Evolutionary conservation across 1,140 invertebrate species (phyloP).

Genomic region (Stegodyphus dumicola): DNA sequence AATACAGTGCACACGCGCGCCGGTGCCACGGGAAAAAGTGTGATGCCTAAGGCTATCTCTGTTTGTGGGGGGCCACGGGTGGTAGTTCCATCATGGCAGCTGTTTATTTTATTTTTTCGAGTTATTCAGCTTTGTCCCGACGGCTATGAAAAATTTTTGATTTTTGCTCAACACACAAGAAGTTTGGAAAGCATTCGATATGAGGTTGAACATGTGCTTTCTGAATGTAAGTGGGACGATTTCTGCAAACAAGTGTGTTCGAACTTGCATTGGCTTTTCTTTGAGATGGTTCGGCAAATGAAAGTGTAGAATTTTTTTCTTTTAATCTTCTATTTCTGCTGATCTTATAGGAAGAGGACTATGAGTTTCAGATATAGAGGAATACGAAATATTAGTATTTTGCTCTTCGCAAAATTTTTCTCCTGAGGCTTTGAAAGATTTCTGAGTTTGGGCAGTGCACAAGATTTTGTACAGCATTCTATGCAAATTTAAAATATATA

Average conservation of each 20-base stretch:
- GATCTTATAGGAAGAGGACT: too few relatives aligned
- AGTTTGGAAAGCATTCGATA: slow-evolving; percentile 18
- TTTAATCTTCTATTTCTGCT: too few relatives aligned
- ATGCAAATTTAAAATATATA: too few relatives aligned
- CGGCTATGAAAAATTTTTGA: slow-evolving; percentile 31
- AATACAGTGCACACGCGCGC: slow-evolving; percentile 36
- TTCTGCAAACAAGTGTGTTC: slow-evolving; percentile 15
- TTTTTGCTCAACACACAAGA: slow-evolving; percentile 30
- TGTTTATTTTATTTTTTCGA: slow-evolving; percentile 51
- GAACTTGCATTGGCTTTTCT: too few relatives aligned
- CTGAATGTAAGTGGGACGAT: slow-evolving; percentile 36
- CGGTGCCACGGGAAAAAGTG: slow-evolving; percentile 33
- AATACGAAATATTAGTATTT: too few relatives aligned
- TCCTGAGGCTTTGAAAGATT: too few relatives aligned
- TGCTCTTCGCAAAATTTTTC: too few relatives aligned
- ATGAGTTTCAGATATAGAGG: too few relatives aligned
- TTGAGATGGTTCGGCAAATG: too few relatives aligned
- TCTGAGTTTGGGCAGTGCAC: too few relatives aligned
- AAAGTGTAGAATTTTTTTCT: too few relatives aligned
- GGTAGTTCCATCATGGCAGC: slow-evolving; percentile 28
- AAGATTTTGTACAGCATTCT: too few relatives aligned
- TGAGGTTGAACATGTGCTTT: slow-evolving; percentile 4
- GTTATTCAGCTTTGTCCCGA: slow-evolving; percentile 17
- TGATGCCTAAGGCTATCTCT: slow-evolving; percentile 32
- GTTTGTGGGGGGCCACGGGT: slow-evolving; percentile 40